A percentile compares a stretch with the other conserved stretches of the same genome.
Conservation (phyloP, 2,888 invertebrate species). For the Encarsia formosa region DNA sequence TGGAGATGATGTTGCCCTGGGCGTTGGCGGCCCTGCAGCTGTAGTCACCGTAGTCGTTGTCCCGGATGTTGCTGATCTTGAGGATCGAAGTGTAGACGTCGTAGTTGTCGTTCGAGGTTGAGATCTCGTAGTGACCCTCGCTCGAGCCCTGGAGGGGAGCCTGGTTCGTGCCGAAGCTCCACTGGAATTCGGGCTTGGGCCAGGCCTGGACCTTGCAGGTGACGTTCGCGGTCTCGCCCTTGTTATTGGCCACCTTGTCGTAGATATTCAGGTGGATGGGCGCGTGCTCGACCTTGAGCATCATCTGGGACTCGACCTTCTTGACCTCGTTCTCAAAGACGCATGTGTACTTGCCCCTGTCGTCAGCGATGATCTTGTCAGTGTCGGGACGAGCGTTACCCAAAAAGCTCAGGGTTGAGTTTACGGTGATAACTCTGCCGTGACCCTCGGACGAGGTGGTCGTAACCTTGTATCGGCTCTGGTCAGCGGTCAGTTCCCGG, state of each 20-base stretch:
- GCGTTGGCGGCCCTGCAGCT: constrained; percentile 82
- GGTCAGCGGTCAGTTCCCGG: constrained; percentile 71
- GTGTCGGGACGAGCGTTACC: constrained; percentile 73
- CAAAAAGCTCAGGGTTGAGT: constrained; percentile 75
- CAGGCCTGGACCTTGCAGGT: constrained; percentile 86
- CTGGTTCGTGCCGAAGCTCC: constrained; percentile 76
- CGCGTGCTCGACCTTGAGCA: constrained; percentile 85
- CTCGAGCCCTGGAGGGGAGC: constrained; percentile 70
- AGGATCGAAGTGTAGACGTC: constrained; percentile 81
- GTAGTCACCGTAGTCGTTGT: constrained; percentile 88
- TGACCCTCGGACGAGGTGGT: constrained; percentile 73
- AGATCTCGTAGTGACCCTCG: constrained; percentile 82
- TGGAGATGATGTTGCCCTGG: constrained; percentile 71
- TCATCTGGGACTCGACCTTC: constrained; percentile 83
- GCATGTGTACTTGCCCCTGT: constrained; percentile 84
- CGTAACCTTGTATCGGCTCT: constrained; percentile 76
- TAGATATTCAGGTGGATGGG: constrained; percentile 83
- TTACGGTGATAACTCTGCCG: constrained; percentile 76
- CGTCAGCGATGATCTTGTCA: constrained; percentile 75
- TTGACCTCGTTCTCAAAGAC: constrained; percentile 87
- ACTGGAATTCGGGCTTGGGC: constrained; percentile 89
- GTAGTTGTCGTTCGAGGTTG: constrained; percentile 74
- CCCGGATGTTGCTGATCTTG: constrained; percentile 67
- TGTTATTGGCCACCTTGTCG: constrained; percentile 83
- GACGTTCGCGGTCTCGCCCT: constrained; percentile 80